These are phyloP conservation scores for Blomia tropicalis DNA, from an alignment of 2,888 invertebrate genomes.

Conservation along the genomic window DNA sequence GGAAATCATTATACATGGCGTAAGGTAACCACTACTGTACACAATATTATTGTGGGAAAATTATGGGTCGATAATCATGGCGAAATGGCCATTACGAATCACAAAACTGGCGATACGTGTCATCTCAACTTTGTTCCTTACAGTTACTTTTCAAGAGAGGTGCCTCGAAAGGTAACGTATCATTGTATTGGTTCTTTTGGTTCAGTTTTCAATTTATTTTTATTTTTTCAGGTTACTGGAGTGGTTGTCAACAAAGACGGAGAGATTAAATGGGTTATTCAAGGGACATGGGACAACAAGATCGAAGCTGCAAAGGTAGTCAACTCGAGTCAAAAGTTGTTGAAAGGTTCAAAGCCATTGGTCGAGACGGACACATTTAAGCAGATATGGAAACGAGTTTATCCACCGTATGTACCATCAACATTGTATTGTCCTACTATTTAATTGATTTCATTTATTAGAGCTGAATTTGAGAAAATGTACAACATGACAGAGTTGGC, in stretches of 20 bases:
- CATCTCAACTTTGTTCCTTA: conserved; percentile 94
- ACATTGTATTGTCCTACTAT: not conserved
- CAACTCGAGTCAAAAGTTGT: conserved; percentile 38
- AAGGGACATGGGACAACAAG: conserved; percentile 85
- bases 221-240: conserved; percentile 47
- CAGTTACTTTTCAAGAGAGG: conserved; percentile 92
- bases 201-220: not conserved
- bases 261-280: conserved; percentile 48
- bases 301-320: conserved; percentile 85
- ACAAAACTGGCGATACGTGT: conserved; percentile 75
- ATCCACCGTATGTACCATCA: conserved; percentile 47
- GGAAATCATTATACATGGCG: conserved; percentile 79
- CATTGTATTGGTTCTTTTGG: not conserved
- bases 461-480: conserved; percentile 46
- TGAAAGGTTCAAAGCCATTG: conserved; percentile 55
- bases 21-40: conserved; percentile 82
- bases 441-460: not conserved
- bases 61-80: conserved; percentile 99
- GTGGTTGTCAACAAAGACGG: conserved; percentile 45
- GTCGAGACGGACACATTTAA: conserved; percentile 78
- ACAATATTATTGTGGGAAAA: conserved; percentile 98
- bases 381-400: conserved; percentile 67
- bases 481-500: conserved; percentile 91
- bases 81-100: conserved; percentile 91
- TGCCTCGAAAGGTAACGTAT: conserved; percentile 62